Conservation (phyloP, 2,888 invertebrate genomes). For the Limnephilus lunatus region DNA sequence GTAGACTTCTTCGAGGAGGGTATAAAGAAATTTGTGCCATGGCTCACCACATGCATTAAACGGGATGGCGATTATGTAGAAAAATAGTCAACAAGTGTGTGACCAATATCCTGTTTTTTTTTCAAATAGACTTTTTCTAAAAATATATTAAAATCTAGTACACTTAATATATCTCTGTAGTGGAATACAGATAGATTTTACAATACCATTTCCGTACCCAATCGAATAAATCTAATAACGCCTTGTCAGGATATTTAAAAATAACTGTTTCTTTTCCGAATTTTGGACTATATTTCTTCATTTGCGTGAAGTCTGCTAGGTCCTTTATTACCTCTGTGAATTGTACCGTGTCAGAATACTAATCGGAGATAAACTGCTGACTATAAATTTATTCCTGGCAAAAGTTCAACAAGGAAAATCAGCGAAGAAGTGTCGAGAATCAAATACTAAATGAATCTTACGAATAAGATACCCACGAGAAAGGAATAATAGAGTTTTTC, state of each 20-base stretch:
- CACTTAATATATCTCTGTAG: too few species aligned
- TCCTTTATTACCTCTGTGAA: background rate
- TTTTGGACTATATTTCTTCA: background rate
- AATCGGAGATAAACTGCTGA: background rate
- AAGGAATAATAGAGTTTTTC: background rate
- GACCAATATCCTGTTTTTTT: too few species aligned
- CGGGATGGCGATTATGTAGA: too few species aligned
- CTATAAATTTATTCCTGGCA: background rate
- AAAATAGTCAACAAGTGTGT: too few species aligned
- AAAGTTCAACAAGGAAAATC: background rate
- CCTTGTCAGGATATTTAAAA: background rate
- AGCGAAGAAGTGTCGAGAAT: background rate
- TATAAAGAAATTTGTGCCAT: too few species aligned
- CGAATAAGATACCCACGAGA: background rate
- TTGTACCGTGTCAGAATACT: background rate
- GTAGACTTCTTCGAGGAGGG: too few species aligned
- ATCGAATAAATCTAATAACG: background rate
- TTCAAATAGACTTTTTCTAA: too few species aligned
- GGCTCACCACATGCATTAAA: too few species aligned
- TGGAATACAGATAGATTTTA: too few species aligned
- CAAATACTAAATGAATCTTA: background rate
- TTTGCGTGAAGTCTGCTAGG: background rate
- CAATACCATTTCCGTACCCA: too few species aligned
- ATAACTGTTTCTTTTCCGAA: background rate
- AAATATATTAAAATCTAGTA: too few species aligned